Base-by-base conservation (phyloP, 2,113 vertebrate species). In the Vombatus ursinus region DNA sequence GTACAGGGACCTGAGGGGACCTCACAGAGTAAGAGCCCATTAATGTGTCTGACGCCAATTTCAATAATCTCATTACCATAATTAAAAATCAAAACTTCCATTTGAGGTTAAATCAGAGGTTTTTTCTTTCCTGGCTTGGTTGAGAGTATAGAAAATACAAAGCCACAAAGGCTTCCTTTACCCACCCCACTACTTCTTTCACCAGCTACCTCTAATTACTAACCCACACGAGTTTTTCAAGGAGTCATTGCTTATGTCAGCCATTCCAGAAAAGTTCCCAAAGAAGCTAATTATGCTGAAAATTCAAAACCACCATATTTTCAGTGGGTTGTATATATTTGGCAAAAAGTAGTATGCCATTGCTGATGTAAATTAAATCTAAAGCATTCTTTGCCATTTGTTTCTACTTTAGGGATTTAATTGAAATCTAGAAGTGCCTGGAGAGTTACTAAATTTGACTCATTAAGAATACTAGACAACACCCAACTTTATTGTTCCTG, bases 81-180 rank as follows among this genome's bases (percentile, higher is more conserved):
- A 92, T 52, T 95, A 92, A 96, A 96, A 95, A 92, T 77, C 48
- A 91, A 93, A 90, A 49, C 37, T 93, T 96, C 48, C 50, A 84
- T 92, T 84, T 77, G 90, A 95, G 49, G 61, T 52, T 94, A 91
- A 91, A 93, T 90, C 68, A 94, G 77, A 96, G n/a, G 3, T 68
- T 96, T 84, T 77, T 94, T 92, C 92, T 94, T 96, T 93, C 89
- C 77, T 57, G 9, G 26, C 14, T 94, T 84, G 6, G 23, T 92
- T 47, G 90, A 61, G 97, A 92, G 93, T 52, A 54, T 16, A 37
- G 90, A 61, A 97, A 92, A 94, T 52, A 54, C 14, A 37, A 49
- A 91, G 47, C 90, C 89, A 90, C 89, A 77, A 25, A 92, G 89
- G 52, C 19, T 93, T 92, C 91, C 52, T 94, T 47, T 53, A 51